Percentiles rank a stretch among this genome's conserved stretches.
Evolutionary conservation across 2,888 invertebrate species (phyloP).

Genomic region (Agrenia bidenticulata): DNA sequence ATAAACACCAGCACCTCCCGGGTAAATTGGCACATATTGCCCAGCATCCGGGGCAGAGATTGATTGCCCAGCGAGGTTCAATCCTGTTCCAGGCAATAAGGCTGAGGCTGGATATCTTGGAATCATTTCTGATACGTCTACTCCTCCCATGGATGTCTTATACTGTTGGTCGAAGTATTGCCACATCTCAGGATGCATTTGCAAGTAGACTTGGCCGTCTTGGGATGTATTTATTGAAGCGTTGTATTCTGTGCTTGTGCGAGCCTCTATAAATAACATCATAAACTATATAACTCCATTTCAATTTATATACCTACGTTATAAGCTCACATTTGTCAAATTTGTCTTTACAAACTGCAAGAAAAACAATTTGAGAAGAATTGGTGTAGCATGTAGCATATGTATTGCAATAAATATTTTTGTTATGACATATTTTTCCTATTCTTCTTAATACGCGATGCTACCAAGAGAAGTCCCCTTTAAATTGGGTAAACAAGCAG

Average conservation of each 20-base stretch:
- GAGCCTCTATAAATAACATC: constrained; percentile 53
- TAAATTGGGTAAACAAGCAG: too few species aligned
- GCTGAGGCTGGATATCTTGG: constrained; percentile 43
- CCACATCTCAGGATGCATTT: constrained; percentile 56
- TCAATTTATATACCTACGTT: too few species aligned
- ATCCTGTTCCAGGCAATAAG: constrained; percentile 25
- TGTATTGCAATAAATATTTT: too few species aligned
- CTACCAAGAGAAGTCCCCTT: too few species aligned
- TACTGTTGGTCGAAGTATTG: constrained; percentile 49
- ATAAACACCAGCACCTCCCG: constrained; percentile 35
- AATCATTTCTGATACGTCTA: constrained; percentile 36
- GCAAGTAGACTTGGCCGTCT: constrained; percentile 58
- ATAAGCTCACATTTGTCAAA: too few species aligned
- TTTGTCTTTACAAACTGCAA: too few species aligned
- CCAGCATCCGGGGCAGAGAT: constrained; percentile 24
- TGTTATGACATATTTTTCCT: too few species aligned
- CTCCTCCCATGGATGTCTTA: constrained; percentile 34
- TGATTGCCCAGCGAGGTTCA: background rate
- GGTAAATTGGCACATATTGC: constrained; percentile 28
- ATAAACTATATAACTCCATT: too few species aligned
- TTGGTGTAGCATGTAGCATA: too few species aligned
- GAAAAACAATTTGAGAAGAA: too few species aligned
- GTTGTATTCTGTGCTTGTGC: constrained; percentile 57
- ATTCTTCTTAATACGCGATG: too few species aligned
- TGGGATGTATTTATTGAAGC: constrained; percentile 59